Conservation (phyloP, 2,797 vertebrate genomes). For the Chelon auratus region DNA sequence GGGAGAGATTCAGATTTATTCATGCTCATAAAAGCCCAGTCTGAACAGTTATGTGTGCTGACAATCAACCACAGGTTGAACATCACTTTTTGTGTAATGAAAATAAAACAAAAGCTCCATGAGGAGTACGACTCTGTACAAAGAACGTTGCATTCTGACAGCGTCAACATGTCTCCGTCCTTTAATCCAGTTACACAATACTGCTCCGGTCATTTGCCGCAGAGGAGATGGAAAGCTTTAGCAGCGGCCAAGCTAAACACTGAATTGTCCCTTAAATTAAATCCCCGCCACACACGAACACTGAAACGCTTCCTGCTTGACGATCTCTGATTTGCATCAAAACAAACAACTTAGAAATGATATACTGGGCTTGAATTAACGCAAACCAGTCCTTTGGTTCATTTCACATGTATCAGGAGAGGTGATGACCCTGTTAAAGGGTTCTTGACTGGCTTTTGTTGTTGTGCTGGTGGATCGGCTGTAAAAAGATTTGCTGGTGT, state of each 20-base stretch:
- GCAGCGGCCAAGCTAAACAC: constrained; percentile 60
- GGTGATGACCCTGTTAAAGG: not conserved
- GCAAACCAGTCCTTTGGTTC: not conserved
- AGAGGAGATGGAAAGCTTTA: constrained; percentile 66
- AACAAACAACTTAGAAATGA: not conserved
- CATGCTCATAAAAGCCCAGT: not conserved
- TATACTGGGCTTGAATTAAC: not conserved
- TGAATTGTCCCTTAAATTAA: constrained; percentile 47
- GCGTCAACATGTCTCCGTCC: constrained; percentile 46
- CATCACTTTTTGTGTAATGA: not conserved
- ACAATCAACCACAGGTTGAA: not conserved
- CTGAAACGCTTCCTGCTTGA: constrained; percentile 34
- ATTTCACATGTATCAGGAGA: not conserved
- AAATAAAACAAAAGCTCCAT: not conserved
- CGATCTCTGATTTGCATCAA: constrained; percentile 1
- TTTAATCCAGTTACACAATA: constrained; percentile 75
- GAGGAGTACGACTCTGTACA: not conserved
- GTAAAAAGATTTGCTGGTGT: constrained; percentile 45
- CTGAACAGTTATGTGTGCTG: not conserved
- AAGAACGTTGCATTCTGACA: constrained; percentile 7
- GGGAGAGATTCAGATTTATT: not conserved
- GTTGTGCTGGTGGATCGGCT: not conserved
- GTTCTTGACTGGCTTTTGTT: constrained; percentile 12
- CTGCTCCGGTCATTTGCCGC: constrained; percentile 35
- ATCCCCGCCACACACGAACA: constrained; percentile 34